Conservation (phyloP, 2,113 vertebrate species). For the Maccullochella peelii region DNA sequence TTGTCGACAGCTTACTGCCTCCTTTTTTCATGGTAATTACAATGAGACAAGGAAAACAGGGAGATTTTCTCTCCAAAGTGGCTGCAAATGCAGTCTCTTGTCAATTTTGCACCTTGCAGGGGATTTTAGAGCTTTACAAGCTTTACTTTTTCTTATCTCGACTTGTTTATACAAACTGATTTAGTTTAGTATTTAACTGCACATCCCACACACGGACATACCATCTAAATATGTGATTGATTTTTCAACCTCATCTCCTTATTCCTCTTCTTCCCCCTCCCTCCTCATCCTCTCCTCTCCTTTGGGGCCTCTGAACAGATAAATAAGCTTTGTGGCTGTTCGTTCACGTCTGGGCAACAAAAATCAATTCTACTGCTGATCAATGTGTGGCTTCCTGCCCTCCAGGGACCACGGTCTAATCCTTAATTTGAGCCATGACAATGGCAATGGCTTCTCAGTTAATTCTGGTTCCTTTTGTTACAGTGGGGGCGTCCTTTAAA, state of each 20-base stretch:
- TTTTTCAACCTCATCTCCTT: neutral
- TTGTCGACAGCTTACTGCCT: slow-evolving; percentile 18
- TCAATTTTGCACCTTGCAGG: neutral
- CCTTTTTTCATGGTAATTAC: neutral
- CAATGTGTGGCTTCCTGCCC: slow-evolving; percentile 28
- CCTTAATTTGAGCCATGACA: slow-evolving; percentile 23
- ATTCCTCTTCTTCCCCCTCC: neutral
- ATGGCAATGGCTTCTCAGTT: slow-evolving; percentile 18
- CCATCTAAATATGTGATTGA: neutral
- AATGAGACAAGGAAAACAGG: neutral
- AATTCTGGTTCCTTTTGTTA: neutral
- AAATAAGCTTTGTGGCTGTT: slow-evolving; percentile 45
- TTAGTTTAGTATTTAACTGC: neutral
- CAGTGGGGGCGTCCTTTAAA: neutral
- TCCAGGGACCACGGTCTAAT: slow-evolving; percentile 9
- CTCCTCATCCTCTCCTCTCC: neutral
- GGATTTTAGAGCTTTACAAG: slow-evolving; percentile 10
- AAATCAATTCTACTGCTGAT: slow-evolving; percentile 43
- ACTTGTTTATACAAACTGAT: slow-evolving; percentile 18
- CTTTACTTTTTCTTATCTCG: neutral
- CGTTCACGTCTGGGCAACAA: slow-evolving; percentile 4
- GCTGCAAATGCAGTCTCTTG: neutral
- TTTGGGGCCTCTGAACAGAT: slow-evolving; percentile 22
- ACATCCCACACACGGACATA: slow-evolving; percentile 19
- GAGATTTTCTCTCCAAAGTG: neutral